Conservation (phyloP, 2,113 vertebrate genomes). For the Ophiodon elongatus region DNA sequence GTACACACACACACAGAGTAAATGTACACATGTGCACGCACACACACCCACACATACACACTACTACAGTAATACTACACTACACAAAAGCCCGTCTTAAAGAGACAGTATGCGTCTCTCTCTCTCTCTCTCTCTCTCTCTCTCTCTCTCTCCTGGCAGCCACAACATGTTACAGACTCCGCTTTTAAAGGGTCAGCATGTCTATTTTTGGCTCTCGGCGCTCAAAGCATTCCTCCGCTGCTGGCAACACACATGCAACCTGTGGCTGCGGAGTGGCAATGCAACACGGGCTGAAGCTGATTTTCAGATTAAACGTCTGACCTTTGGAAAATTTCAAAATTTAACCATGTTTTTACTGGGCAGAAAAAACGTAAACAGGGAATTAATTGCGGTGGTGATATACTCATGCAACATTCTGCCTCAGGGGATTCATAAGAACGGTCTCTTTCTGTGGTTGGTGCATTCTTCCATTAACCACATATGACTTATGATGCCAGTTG, state of each 20-base stretch:
- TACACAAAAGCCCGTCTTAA: constrained; percentile 78
- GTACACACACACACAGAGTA: constrained; percentile 39
- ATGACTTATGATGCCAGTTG: constrained; percentile 11
- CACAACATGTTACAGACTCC: constrained; percentile 68
- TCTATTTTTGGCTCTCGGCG: constrained; percentile 76
- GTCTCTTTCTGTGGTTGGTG: constrained; percentile 35
- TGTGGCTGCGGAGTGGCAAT: constrained; percentile 58
- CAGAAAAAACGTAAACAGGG: constrained; percentile 2
- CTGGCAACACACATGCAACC: constrained; percentile 63
- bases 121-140: constrained; percentile 30
- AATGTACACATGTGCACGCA: constrained; percentile 33
- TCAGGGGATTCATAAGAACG: not conserved
- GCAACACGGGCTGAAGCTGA: constrained; percentile 31
- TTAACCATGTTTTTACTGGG: not conserved
- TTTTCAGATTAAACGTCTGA: constrained; percentile 9
- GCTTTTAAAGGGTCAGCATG: constrained; percentile 69
- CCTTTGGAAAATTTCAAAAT: not conserved
- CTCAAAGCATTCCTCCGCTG: constrained; percentile 51
- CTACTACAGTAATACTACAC: constrained; percentile 66
- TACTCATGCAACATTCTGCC: constrained; percentile 20
- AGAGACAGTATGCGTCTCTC: constrained; percentile 75
- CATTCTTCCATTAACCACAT: constrained; percentile 56
- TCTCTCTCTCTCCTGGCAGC: constrained; percentile 37
- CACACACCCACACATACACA: constrained; percentile 15
- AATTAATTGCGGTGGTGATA: not conserved